These are phyloP conservation scores for Gephyroberyx darwinii DNA, from an alignment of 2,797 vertebrate species.

Conservation along the genomic window DNA sequence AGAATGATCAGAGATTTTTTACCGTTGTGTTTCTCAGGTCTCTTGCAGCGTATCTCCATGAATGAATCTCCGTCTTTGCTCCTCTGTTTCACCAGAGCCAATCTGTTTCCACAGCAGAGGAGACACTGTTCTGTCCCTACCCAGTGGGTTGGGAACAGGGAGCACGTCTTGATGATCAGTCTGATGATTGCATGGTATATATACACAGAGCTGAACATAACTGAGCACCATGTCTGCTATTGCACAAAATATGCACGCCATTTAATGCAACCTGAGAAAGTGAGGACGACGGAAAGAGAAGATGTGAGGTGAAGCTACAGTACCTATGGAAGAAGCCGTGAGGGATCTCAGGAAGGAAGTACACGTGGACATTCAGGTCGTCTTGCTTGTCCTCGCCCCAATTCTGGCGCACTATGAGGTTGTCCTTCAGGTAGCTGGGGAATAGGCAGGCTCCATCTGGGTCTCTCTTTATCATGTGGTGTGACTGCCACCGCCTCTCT, in stretches of 20 bases:
- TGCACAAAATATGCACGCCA: no score
- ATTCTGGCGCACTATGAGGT: constrained; percentile 64
- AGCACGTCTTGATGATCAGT: constrained; percentile 77
- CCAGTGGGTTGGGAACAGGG: constrained; percentile 76
- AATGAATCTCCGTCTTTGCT: constrained; percentile 72
- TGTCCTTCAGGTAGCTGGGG: constrained; percentile 76
- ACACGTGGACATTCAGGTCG: constrained; percentile 76
- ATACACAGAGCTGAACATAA: neutral
- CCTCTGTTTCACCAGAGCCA: constrained; percentile 76
- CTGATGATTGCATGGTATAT: constrained; percentile 48
- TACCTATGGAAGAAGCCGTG: constrained; percentile 84
- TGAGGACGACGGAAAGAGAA: no score
- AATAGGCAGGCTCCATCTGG: constrained; percentile 76
- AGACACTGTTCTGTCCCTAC: constrained; percentile 76
- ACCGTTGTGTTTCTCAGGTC: constrained; percentile 54
- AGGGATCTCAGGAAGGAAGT: constrained; percentile 80
- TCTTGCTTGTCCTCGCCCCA: constrained; percentile 78
- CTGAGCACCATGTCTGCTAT: neutral
- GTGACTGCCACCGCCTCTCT: constrained; percentile 52
- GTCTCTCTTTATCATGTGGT: constrained; percentile 28
- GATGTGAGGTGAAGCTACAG: neutral
- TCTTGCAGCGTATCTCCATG: constrained; percentile 78
- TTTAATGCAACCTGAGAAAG: no score
- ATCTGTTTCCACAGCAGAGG: constrained; percentile 70
- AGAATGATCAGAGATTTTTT: constrained; percentile 29